Evolutionary conservation across 2,888 invertebrate genomes (phyloP).

Genomic region (Sphaeridia pumilis): DNA sequence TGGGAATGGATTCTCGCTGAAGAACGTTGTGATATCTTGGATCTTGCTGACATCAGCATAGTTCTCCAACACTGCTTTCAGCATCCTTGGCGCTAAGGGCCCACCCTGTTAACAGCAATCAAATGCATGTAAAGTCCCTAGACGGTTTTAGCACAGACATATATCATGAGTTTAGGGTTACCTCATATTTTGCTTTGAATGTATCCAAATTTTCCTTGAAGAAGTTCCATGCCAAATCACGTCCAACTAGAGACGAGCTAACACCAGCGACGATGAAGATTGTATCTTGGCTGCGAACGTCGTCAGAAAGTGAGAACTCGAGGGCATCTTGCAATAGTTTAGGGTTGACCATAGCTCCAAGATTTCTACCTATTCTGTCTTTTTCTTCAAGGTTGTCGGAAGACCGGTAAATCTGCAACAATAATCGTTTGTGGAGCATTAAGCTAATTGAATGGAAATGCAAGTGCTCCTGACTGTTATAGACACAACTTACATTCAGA

Average conservation of each 20-base stretch:
- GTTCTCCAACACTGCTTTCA: background rate
- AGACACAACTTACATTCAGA: background rate
- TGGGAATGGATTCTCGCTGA: background rate
- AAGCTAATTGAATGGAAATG: background rate
- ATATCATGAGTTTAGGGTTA: too few relatives aligned
- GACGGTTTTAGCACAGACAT: too few relatives aligned
- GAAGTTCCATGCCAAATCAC: conserved; percentile 80
- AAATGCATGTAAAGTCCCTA: too few relatives aligned
- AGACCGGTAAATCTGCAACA: conserved; percentile 38
- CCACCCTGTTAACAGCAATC: background rate
- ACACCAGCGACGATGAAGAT: conserved; percentile 82
- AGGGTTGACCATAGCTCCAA: conserved; percentile 68
- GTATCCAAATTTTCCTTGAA: conserved; percentile 70
- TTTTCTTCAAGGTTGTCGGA: conserved; percentile 87
- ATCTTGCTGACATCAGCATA: background rate
- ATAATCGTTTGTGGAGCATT: background rate
- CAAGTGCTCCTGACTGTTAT: background rate
- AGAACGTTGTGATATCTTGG: background rate
- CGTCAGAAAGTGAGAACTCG: conserved; percentile 69
- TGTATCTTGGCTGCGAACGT: conserved; percentile 82
- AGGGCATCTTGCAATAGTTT: conserved; percentile 59
- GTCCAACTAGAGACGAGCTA: conserved; percentile 63
- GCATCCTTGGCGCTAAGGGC: background rate
- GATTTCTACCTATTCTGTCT: conserved; percentile 69
- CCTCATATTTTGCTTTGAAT: conserved; percentile 63